Evolutionary conservation across 2,797 vertebrate genomes (phyloP).

Genomic region (Lithobates sylvaticus): DNA sequence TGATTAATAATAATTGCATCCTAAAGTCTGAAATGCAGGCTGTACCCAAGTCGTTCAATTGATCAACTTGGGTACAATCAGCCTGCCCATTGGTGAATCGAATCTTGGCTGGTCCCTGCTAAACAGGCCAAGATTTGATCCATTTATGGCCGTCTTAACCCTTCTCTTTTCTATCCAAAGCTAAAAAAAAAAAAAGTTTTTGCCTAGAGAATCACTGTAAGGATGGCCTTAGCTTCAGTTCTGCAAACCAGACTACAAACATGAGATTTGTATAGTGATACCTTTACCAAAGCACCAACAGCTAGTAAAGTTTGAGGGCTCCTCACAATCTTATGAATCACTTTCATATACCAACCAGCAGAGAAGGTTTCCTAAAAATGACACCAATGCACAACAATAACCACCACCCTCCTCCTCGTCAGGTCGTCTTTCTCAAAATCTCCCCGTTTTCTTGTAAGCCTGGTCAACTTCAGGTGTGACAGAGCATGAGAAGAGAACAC

Average conservation of each 20-base stretch:
- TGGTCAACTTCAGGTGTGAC: conserved; percentile 63
- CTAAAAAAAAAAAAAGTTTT: no score
- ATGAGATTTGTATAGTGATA: not conserved
- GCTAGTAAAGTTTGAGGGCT: conserved; percentile 48
- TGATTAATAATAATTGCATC: no score
- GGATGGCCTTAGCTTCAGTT: no score
- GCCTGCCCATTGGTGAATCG: no score
- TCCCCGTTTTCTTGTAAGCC: conserved; percentile 68
- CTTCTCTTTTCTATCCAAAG: no score
- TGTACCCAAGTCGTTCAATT: no score
- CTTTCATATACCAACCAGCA: conserved; percentile 62
- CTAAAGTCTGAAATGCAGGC: no score
- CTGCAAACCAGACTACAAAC: not conserved
- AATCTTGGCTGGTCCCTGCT: no score
- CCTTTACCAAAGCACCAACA: not conserved
- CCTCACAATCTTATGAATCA: conserved; percentile 67
- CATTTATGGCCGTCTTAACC: no score
- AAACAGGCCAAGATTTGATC: no score
- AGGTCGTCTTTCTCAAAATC: conserved; percentile 66
- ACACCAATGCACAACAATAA: conserved; percentile 65
- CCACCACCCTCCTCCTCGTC: conserved; percentile 64
- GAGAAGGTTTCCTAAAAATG: conserved; percentile 62
- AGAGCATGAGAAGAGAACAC: conserved; percentile 62
- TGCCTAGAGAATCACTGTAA: no score
- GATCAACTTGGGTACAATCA: no score